Conservation (phyloP, 2,113 vertebrate species). For the Sorex fumeus region DNA sequence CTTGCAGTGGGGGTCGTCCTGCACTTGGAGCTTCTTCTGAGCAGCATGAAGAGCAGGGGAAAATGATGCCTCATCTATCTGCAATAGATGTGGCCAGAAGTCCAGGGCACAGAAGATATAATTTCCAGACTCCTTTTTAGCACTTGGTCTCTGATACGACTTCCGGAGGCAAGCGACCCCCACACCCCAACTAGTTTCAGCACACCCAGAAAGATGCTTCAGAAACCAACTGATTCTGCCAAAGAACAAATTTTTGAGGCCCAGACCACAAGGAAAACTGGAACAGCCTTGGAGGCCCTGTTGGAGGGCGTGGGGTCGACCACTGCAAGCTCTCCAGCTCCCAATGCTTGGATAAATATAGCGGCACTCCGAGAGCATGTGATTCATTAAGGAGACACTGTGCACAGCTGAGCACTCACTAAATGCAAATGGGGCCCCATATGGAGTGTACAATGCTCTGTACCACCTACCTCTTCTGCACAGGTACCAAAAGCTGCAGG, state of each 20-base stretch:
- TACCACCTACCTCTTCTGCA: not conserved
- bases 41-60: not conserved
- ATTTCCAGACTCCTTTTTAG: not conserved
- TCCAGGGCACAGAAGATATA: slow-evolving; percentile 35
- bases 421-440: slow-evolving; percentile 49
- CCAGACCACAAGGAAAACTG: slow-evolving; percentile 62
- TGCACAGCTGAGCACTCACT: slow-evolving; percentile 67
- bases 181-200: not conserved
- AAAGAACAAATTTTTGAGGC: slow-evolving; percentile 43
- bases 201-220: slow-evolving; percentile 38
- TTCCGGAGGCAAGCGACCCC: slow-evolving; percentile 31
- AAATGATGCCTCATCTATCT: not conserved
- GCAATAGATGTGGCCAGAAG: no score
- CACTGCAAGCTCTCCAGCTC: not conserved
- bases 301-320: not conserved
- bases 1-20: not conserved
- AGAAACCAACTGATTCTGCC: slow-evolving; percentile 48
- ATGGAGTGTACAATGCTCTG: not conserved
- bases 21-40: not conserved
- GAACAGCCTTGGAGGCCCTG: not conserved
- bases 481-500: not conserved
- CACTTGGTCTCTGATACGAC: not conserved
- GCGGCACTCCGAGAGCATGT: not conserved
- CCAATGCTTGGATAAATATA: slow-evolving; percentile 58
- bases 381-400: slow-evolving; percentile 71